These are phyloP conservation scores for Mercenaria mercenaria DNA, from an alignment of 1,140 invertebrate genomes.

Conservation along the genomic window DNA sequence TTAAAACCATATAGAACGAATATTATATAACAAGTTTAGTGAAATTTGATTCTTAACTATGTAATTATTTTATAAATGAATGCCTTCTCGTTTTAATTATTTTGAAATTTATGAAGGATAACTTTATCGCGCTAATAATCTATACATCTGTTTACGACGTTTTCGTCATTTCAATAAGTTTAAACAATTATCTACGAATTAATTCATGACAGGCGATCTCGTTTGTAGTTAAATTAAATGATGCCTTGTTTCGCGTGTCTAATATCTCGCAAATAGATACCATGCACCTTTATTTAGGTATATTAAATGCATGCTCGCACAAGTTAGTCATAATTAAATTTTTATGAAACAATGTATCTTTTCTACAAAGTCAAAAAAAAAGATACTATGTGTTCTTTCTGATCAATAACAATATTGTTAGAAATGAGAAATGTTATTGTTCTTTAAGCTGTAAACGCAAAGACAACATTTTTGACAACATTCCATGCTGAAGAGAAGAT, in stretches of 20 bases:
- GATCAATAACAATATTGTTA: neutral
- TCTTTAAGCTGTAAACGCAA: no score
- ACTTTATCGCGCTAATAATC: constrained; percentile 58
- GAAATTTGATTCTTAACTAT: constrained; percentile 61
- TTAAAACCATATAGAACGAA: constrained; percentile 20
- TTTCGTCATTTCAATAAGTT: constrained; percentile 28
- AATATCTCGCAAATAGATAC: neutral
- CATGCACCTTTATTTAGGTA: neutral
- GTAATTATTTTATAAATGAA: constrained; percentile 60
- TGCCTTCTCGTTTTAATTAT: constrained; percentile 57
- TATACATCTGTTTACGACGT: constrained; percentile 65
- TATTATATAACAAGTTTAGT: constrained; percentile 61
- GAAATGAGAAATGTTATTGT: no score
- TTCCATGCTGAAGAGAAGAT: no score
- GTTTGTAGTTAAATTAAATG: constrained; percentile 28
- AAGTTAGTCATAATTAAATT: constrained; percentile 28
- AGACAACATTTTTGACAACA: no score
- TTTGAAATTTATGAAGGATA: constrained; percentile 39
- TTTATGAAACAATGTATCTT: neutral
- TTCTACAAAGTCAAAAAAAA: neutral
- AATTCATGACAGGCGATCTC: neutral
- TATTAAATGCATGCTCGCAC: neutral
- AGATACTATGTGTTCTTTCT: neutral
- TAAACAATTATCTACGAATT: constrained; percentile 42
- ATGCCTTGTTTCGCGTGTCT: neutral